phyloP scores from a whole-genome alignment of 2,888 invertebrate genomes.

The Mesodorylaimus sp. region DNA sequence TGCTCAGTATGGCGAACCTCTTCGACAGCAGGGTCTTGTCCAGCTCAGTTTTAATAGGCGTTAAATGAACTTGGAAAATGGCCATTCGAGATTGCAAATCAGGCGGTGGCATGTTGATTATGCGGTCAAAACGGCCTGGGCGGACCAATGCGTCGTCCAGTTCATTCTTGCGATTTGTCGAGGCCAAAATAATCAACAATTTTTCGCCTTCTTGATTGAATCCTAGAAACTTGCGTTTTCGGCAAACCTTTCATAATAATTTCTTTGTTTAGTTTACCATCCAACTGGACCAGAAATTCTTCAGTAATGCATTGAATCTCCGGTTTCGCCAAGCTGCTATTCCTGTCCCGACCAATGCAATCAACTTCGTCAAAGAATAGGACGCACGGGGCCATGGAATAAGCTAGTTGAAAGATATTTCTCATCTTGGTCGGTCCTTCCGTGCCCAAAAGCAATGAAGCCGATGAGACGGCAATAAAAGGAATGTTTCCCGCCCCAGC shows the following conservation, averaged over 20 bases:
- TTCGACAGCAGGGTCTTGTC: background rate
- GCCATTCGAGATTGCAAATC: background rate
- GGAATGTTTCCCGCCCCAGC: no score
- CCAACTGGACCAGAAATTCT: constrained; percentile 2
- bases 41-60: background rate
- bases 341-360: no score
- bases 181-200: background rate
- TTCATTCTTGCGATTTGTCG: background rate
- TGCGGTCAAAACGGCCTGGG: background rate
- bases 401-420: no score
- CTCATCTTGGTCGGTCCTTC: no score
- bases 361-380: no score
- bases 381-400: no score
- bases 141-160: background rate
- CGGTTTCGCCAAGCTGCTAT: no score
- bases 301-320: background rate
- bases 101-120: background rate
- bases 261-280: background rate
- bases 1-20: background rate
- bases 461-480: no score
- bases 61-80: background rate
- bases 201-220: background rate
- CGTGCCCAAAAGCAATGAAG: no score
- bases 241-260: background rate
- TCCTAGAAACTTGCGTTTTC: background rate